These are phyloP conservation scores for Calameuta idolon DNA, from an alignment of 2,888 invertebrate genomes.

Conservation along the genomic window DNA sequence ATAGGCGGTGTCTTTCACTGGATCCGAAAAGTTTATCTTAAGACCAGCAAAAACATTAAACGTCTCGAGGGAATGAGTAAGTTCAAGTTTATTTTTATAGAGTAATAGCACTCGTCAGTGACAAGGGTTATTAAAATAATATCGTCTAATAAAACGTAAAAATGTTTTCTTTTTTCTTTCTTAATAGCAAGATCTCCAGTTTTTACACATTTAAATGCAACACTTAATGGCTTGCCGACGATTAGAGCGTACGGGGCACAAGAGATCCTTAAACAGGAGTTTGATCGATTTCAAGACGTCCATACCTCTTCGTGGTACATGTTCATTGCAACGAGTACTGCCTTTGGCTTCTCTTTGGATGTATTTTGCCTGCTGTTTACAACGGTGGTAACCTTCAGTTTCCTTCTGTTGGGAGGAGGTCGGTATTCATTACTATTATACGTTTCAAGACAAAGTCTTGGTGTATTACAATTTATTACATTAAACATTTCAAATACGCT, in stretches of 20 bases:
- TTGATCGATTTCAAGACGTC: constrained; percentile 71
- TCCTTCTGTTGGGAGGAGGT: constrained; percentile 65
- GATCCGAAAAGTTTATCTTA: constrained; percentile 74
- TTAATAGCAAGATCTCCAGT: constrained; percentile 81
- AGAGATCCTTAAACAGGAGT: constrained; percentile 73
- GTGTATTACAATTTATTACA: too few species aligned
- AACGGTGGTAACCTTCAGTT: constrained; percentile 75
- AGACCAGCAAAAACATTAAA: constrained; percentile 80
- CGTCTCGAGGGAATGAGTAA: constrained; percentile 74
- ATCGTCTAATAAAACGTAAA: too few species aligned
- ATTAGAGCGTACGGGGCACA: constrained; percentile 80
- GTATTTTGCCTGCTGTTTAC: constrained; percentile 75
- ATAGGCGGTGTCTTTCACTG: constrained; percentile 72
- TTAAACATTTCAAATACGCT: too few species aligned
- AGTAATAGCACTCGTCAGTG: too few species aligned
- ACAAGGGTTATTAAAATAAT: too few species aligned
- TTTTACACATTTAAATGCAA: constrained; percentile 81
- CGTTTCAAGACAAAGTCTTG: too few species aligned
- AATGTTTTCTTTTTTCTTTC: too few species aligned
- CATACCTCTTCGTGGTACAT: constrained; percentile 68
- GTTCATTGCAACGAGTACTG: constrained; percentile 65
- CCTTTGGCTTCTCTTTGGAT: constrained; percentile 72
- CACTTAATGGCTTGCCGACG: constrained; percentile 80
- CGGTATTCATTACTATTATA: constrained; percentile 24
- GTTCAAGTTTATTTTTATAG: constrained; percentile 41